Evolutionary conservation across 2,113 vertebrate species (phyloP).

Genomic region (Callospermophilus lateralis): DNA sequence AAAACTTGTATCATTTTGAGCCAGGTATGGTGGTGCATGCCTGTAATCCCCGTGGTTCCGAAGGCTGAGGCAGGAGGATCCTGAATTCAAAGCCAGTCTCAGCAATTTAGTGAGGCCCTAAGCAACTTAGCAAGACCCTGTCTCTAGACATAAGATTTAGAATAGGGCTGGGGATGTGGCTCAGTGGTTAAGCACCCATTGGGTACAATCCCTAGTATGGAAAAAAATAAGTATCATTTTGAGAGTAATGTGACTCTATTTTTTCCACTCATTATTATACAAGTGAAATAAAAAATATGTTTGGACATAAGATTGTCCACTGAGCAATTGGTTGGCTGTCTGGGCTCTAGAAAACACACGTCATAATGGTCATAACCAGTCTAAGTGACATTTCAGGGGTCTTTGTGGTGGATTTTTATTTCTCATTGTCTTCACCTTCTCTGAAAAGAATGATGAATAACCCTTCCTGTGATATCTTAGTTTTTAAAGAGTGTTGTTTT

Average conservation of each 20-base stretch:
- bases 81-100: too few relatives aligned
- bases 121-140: too few relatives aligned
- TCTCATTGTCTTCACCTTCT: slow-evolving; percentile 83
- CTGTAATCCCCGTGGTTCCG: too few relatives aligned
- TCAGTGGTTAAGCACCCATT: too few relatives aligned
- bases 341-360: slow-evolving; percentile 57
- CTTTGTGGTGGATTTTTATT: slow-evolving; percentile 84
- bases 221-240: too few relatives aligned
- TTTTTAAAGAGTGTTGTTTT: slow-evolving; percentile 87
- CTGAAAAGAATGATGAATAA: slow-evolving; percentile 84
- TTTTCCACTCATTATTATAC: slow-evolving; percentile 69
- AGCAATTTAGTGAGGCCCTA: too few relatives aligned
- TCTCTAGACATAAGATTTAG: too few relatives aligned
- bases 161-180: too few relatives aligned
- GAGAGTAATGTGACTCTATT: not conserved
- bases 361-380: slow-evolving; percentile 60
- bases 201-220: too few relatives aligned
- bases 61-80: too few relatives aligned
- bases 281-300: slow-evolving; percentile 50
- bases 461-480: slow-evolving; percentile 84
- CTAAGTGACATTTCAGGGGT: slow-evolving; percentile 72
- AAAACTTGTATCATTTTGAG: not conserved
- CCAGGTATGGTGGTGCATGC: not conserved
- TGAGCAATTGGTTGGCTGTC: slow-evolving; percentile 72
- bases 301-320: slow-evolving; percentile 50